A percentile compares a stretch with the other conserved stretches of the same genome.
Conservation (phyloP, 2,113 vertebrate genomes). For the Chaetodon trifascialis region DNA sequence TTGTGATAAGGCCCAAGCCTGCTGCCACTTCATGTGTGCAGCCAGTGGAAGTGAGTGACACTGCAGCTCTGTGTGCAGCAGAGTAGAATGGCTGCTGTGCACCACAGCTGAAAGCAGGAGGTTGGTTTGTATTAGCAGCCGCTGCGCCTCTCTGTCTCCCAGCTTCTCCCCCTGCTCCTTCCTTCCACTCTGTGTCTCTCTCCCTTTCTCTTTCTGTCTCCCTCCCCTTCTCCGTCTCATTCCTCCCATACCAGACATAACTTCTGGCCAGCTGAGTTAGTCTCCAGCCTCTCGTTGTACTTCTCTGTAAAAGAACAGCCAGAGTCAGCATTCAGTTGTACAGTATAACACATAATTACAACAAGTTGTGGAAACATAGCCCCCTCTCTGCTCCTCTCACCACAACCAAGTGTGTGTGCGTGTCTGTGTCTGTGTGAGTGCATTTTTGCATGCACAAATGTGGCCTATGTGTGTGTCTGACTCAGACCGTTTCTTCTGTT, state of each 20-base stretch:
- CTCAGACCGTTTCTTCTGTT: background rate
- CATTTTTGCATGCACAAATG: background rate
- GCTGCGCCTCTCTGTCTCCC: conserved; percentile 15
- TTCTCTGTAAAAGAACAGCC: conserved; percentile 56
- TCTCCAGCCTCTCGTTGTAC: conserved; percentile 41
- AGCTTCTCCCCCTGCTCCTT: background rate
- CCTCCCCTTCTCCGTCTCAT: conserved; percentile 36
- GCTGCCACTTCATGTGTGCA: conserved; percentile 53
- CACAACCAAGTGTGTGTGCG: conserved; percentile 3
- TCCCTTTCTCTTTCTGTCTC: conserved; percentile 16
- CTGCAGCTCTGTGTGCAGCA: conserved; percentile 19
- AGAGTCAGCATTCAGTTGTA: conserved; percentile 65
- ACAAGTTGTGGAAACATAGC: conserved; percentile 62
- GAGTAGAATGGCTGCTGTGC: conserved; percentile 5
- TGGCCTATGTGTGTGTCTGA: background rate
- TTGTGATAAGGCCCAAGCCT: conserved; percentile 47
- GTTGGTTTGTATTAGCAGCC: conserved; percentile 20
- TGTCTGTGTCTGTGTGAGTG: background rate
- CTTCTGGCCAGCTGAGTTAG: conserved; percentile 68
- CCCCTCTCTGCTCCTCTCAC: conserved; percentile 42
- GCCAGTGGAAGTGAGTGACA: conserved; percentile 45
- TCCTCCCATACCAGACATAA: conserved; percentile 73
- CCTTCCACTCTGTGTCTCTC: background rate
- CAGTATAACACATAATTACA: conserved; percentile 67
- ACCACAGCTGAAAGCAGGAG: conserved; percentile 26